Percentiles rank a stretch among this genome's conserved stretches.
Evolutionary conservation across 2,888 invertebrate genomes (phyloP).

Genomic region (Cosmia trapezina): DNA sequence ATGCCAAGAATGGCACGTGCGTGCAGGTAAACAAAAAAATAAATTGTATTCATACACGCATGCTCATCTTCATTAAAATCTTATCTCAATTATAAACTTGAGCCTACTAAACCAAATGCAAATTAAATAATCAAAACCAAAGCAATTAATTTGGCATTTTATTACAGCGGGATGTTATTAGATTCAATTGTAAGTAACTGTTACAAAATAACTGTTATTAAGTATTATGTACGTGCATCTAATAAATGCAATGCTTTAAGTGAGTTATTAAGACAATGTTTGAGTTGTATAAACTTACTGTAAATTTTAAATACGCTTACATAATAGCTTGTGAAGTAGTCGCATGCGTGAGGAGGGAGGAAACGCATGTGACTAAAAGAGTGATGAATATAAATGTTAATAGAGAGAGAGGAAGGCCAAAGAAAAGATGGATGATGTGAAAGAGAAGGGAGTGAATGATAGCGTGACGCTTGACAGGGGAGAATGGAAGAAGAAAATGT

Average conservation of each 20-base stretch:
- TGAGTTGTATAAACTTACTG: not conserved
- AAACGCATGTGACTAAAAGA: not conserved
- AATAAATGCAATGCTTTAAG: conserved; percentile 16
- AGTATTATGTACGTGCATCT: conserved; percentile 28
- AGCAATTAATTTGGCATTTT: conserved; percentile 21
- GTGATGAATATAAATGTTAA: not conserved
- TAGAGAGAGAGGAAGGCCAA: not conserved
- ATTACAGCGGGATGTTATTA: conserved; percentile 35
- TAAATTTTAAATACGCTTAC: not conserved
- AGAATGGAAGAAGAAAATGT: not conserved
- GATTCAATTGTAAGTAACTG: conserved; percentile 13
- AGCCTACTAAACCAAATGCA: conserved; percentile 18
- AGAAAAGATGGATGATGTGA: not conserved
- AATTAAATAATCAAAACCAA: conserved; percentile 36
- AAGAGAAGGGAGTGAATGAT: not conserved
- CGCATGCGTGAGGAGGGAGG: not conserved
- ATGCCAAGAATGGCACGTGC: not conserved
- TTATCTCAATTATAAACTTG: conserved; percentile 22
- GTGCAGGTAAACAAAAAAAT: not conserved
- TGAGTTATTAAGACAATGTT: conserved; percentile 16
- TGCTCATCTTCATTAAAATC: conserved; percentile 17
- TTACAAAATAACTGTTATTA: conserved; percentile 38
- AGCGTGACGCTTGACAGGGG: not conserved
- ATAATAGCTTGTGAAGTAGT: not conserved
- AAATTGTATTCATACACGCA: not conserved